Evolutionary conservation across 1,140 invertebrate species (phyloP), one percentile per base, ranked within the genome.

Genomic region (Helicoverpa armigera): DNA sequence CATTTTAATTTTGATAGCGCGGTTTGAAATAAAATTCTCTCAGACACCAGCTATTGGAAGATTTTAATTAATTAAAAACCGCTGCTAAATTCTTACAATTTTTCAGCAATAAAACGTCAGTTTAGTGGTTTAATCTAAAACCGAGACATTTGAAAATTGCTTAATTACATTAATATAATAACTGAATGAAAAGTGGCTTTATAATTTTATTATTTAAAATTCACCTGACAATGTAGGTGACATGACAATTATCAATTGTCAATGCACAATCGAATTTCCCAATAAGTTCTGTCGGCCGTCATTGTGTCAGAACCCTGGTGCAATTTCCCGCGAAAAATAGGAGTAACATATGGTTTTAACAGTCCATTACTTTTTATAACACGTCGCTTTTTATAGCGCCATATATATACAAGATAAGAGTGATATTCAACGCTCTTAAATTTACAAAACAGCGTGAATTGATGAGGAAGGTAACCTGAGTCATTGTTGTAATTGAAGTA

Each of bases 361-460:
- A 70, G 67, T 10, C 67, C 67, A 70, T 70, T 53, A 70, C 50
- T 51, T 70, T 70, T 70, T 70, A 70, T 53, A 53, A 53, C 67
- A 53, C 50, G 50, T 70, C 67, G 50, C 23, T 70, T 53, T 43
- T 70, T 70, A 54, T 70, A 70, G 67, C 50, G 35, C 50, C 67
- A 54, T 70, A 54, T 53, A 50, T 70, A 70, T 12, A 53, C 53
- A 51, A 23, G 35, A 43, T 53, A 70, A 70, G 10, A 43, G 63
- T 48, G 63, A 48, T 35, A 50, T 67, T 67, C 35, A 67, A 48
- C 4, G 63, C 63, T 67, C 35, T 67, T 67, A 67, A 67, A 67
- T 65, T 65, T 35, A 18, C 12, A 35, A 50, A 43, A 67, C 7
- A 50, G 50, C 43, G 16, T 67, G 35, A n/a, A 50, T 16, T 50